Evolutionary conservation across 2,888 invertebrate genomes (phyloP).

Genomic region (Epiblema foenella): DNA sequence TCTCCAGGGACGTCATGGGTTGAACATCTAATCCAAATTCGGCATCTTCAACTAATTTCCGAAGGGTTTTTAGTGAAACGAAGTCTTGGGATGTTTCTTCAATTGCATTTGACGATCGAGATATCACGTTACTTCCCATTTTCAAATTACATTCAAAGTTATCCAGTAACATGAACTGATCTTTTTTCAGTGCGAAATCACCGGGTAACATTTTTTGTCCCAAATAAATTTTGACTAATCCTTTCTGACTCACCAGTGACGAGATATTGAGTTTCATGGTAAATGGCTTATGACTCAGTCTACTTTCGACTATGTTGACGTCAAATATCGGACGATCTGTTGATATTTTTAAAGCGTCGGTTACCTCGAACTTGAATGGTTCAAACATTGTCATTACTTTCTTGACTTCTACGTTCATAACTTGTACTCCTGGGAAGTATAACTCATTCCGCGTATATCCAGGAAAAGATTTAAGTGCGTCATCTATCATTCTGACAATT

Average conservation of each 20-base stretch:
- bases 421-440: constrained; percentile 86
- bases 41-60: constrained; percentile 85
- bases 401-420: constrained; percentile 86
- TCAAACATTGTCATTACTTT: constrained; percentile 88
- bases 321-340: constrained; percentile 65
- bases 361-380: constrained; percentile 86
- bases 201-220: constrained; percentile 88
- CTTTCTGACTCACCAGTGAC: constrained; percentile 85
- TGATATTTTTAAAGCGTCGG: constrained; percentile 81
- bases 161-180: constrained; percentile 86
- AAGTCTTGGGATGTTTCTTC: constrained; percentile 86
- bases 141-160: constrained; percentile 84
- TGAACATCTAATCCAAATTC: constrained; percentile 80
- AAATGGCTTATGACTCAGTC: constrained; percentile 90
- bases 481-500: constrained; percentile 82
- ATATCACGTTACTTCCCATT: constrained; percentile 87
- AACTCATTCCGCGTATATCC: constrained; percentile 86
- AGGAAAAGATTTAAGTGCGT: constrained; percentile 83
- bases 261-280: constrained; percentile 86
- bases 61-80: constrained; percentile 84
- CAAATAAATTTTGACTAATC: constrained; percentile 87
- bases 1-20: constrained; percentile 76
- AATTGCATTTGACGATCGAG: constrained; percentile 86
- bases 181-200: constrained; percentile 78
- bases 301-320: constrained; percentile 82